These are phyloP conservation scores for Simalia tracyae DNA, from an alignment of 2,797 vertebrate species.

Conservation along the genomic window DNA sequence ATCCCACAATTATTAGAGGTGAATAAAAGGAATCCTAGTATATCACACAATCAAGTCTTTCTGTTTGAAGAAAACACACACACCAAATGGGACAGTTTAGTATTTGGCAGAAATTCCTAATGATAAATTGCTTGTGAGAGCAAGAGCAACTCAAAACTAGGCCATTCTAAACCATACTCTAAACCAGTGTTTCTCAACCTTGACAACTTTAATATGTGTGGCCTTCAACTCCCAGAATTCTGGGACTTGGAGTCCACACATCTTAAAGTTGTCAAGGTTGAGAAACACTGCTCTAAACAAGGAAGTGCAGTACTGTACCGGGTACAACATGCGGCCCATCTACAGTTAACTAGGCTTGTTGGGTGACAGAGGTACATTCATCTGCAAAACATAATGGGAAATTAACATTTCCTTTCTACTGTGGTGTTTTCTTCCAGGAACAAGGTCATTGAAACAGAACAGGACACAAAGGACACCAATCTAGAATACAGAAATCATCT, in stretches of 20 bases:
- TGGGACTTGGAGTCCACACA: too few species aligned
- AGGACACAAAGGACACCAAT: slow-evolving; percentile 46
- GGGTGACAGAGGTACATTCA: slow-evolving; percentile 27
- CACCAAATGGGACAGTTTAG: slow-evolving; percentile 21
- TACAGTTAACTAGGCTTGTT: slow-evolving; percentile 13
- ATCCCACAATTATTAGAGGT: neutral
- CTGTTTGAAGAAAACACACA: slow-evolving; percentile 6
- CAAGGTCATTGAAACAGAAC: slow-evolving; percentile 45
- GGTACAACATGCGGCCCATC: neutral
- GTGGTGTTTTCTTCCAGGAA: slow-evolving; percentile 50
- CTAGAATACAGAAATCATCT: slow-evolving; percentile 49
- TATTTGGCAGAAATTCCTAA: slow-evolving; percentile 30
- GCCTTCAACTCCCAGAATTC: too few species aligned
- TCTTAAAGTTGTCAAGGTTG: too few species aligned
- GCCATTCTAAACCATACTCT: slow-evolving; percentile 29
- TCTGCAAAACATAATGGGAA: slow-evolving; percentile 31
- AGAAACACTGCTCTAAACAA: neutral
- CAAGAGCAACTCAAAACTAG: slow-evolving; percentile 2
- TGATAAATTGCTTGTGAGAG: slow-evolving; percentile 13
- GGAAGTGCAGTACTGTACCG: neutral
- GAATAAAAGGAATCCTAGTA: slow-evolving; percentile 19
- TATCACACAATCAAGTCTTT: neutral
- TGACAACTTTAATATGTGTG: too few species aligned
- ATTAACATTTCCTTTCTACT: slow-evolving; percentile 39
- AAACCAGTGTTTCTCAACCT: too few species aligned